phyloP scores from a whole-genome alignment of 1,140 invertebrate species.

The Paralvinella palmiformis region DNA sequence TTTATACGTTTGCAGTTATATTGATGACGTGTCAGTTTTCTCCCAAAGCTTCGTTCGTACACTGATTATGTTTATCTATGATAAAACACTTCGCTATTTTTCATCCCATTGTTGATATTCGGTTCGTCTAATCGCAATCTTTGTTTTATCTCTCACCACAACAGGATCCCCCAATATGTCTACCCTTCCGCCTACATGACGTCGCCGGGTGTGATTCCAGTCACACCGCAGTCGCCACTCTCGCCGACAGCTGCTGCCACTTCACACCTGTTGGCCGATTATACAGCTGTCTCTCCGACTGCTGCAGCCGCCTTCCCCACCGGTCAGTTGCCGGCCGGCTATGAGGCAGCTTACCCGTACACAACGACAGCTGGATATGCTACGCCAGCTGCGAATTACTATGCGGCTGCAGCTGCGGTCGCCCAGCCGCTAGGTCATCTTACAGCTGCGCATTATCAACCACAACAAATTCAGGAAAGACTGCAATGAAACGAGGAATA shows the following conservation, averaged over 20 bases:
- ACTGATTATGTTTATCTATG: too few relatives aligned
- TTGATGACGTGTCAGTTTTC: too few relatives aligned
- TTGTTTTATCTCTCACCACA: too few relatives aligned
- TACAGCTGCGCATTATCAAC: slow-evolving; percentile 1
- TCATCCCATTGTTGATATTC: too few relatives aligned
- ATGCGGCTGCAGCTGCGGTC: slow-evolving; percentile 47
- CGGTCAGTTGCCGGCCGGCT: background rate
- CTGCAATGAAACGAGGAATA: slow-evolving; percentile 5
- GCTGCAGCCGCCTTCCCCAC: slow-evolving; percentile 24
- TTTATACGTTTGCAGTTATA: too few relatives aligned
- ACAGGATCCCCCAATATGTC: slow-evolving; percentile 59
- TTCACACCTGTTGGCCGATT: slow-evolving; percentile 59
- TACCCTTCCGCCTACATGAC: slow-evolving; percentile 56
- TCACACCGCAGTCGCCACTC: slow-evolving; percentile 55
- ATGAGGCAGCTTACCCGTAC: slow-evolving; percentile 10
- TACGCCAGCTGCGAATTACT: slow-evolving; percentile 55
- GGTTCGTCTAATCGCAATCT: too few relatives aligned
- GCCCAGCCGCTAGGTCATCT: background rate
- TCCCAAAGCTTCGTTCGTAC: too few relatives aligned
- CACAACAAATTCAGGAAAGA: slow-evolving; percentile 10
- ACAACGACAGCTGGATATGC: background rate
- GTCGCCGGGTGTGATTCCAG: slow-evolving; percentile 52
- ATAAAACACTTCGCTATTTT: too few relatives aligned
- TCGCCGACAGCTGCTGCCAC: slow-evolving; percentile 64
- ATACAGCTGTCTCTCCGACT: slow-evolving; percentile 38